Evolutionary conservation across 1,140 invertebrate species (phyloP), one percentile per base, ranked within the genome.

Genomic region (Aphidius gifuensis): DNA sequence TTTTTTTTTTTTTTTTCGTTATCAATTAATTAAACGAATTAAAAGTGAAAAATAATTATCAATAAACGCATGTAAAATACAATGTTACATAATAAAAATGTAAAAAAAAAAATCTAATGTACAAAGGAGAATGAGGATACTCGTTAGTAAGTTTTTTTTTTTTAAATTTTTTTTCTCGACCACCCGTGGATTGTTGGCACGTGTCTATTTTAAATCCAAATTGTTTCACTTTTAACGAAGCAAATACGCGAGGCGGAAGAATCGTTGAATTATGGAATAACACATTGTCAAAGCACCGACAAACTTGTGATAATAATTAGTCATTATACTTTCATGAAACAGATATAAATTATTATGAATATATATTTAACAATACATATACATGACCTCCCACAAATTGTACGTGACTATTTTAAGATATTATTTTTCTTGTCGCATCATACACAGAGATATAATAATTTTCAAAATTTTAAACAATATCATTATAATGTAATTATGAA

Each of bases 191-290:
- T 73, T 61, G 69, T 69, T 66, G 53, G 39, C 53, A 70, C 72
- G 69, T 68, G 68, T 58, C 74, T 61, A 53, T 64, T 62, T 65
- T 70, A 23, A 42, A 56, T 50, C 46, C 45, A 57, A 51, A 54
- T 60, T 66, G 71, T 73, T 74, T 73, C 69, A 69, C 59, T 67
- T 71, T 71, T 76, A 78, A 77, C 69, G 70, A 71, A 64, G 70
- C 64, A 55, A 58, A 45, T 47, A 32, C 45, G 44, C 38, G 16
- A 48, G 45, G 57, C 46, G 11, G 46, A 45, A 58, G 32, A 58
- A 47, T 49, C 8, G 46, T 8, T 8, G 9, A 47, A 47, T 47
- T 47, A 47, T n/a, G 46, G 32, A 23, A 44, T 38, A 11, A 58
- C 57, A 23, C 53, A 44, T 9, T 43, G 38, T 23, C 49, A 6